Conservation (phyloP, 1,140 invertebrate genomes). For the silkworm (Bombyx mori) region DNA sequence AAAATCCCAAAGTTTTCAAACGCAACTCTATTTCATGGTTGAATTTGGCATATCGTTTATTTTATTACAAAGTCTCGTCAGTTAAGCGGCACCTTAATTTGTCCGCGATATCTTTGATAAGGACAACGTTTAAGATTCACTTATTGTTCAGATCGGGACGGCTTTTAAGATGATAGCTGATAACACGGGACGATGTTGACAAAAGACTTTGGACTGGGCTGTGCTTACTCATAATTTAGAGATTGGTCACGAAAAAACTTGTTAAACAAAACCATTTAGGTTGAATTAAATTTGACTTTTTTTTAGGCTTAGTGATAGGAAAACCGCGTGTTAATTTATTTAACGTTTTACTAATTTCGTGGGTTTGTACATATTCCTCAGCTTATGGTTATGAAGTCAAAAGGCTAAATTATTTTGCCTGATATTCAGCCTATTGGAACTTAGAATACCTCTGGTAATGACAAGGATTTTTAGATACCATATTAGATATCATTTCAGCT, state of each 20-base stretch:
- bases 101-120: conserved; percentile 42
- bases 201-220: conserved; percentile 41
- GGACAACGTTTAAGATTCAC: conserved; percentile 56
- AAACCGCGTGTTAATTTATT: too few relatives aligned
- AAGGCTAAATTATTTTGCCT: too few relatives aligned
- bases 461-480: too few relatives aligned
- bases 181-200: conserved; percentile 50
- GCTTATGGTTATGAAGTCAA: too few relatives aligned
- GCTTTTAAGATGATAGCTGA: conserved; percentile 55
- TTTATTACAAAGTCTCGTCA: neutral
- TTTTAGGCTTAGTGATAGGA: too few relatives aligned
- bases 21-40: neutral
- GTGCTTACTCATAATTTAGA: conserved; percentile 35
- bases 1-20: neutral
- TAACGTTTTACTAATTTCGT: too few relatives aligned
- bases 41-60: neutral
- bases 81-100: conserved; percentile 27
- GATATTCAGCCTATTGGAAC: too few relatives aligned
- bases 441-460: too few relatives aligned
- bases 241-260: conserved; percentile 10
- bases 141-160: conserved; percentile 49
- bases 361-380: too few relatives aligned
- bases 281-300: neutral
- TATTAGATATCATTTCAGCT: too few relatives aligned
- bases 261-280: too few relatives aligned